Conservation (phyloP, 2,888 invertebrate species). For the Lasioglossum calceatum region DNA sequence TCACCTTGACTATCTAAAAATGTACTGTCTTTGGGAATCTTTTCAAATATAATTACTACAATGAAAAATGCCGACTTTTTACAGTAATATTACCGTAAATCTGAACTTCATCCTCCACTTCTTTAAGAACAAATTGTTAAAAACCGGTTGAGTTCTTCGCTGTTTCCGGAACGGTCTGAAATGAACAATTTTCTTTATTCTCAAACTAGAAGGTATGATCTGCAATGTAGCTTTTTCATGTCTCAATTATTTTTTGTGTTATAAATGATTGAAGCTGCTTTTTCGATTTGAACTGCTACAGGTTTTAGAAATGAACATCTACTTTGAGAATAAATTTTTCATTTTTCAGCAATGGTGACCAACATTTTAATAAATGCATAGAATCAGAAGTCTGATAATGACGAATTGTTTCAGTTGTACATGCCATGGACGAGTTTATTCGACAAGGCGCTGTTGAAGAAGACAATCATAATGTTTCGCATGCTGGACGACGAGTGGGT, state of each 20-base stretch:
- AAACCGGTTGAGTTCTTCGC: not conserved
- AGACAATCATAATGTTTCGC: slow-evolving; percentile 77
- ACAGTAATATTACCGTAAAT: no score
- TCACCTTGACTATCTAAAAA: not conserved
- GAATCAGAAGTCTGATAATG: not conserved
- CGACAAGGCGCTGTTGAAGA: slow-evolving; percentile 75
- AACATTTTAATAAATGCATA: no score
- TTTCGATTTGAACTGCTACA: no score
- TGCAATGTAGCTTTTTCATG: no score
- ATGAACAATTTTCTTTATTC: not conserved
- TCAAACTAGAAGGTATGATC: not conserved
- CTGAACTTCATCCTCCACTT: not conserved
- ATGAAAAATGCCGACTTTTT: no score
- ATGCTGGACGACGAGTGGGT: slow-evolving; percentile 79
- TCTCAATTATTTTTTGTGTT: no score
- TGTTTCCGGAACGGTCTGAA: no score
- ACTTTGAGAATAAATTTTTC: no score
- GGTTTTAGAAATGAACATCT: no score
- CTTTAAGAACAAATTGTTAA: not conserved
- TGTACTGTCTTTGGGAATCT: not conserved
- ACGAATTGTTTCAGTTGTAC: slow-evolving; percentile 65
- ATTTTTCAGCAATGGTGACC: no score
- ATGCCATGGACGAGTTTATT: slow-evolving; percentile 73
- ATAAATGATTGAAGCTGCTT: no score
- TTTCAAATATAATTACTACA: not conserved